Percentiles rank a stretch among this genome's conserved stretches.
Evolutionary conservation across 2,113 vertebrate species (phyloP).

Genomic region (Cinclus mexicanus): DNA sequence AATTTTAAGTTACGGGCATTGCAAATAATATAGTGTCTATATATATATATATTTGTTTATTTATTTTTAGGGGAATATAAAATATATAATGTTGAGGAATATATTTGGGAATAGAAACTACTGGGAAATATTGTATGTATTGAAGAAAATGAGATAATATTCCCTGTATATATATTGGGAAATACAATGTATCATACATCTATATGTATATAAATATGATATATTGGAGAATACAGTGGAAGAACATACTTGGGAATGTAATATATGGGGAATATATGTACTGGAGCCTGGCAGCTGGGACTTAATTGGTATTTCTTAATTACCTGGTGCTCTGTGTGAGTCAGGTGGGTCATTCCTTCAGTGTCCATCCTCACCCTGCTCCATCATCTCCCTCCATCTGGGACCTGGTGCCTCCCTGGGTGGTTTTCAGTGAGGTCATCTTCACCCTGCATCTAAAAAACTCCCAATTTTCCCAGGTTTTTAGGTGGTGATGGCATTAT

Average conservation of each 20-base stretch:
- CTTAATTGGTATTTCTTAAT: background rate
- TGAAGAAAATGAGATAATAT: background rate
- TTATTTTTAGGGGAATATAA: background rate
- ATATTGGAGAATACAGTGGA: background rate
- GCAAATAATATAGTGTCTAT: background rate
- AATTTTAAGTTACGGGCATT: background rate
- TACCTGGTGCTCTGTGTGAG: background rate
- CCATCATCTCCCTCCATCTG: rapidly evolving
- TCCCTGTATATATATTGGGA: no score
- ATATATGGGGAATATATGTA: background rate
- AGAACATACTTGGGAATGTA: background rate
- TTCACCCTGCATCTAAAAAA: rapidly evolving
- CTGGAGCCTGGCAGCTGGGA: background rate
- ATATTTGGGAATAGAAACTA: background rate
- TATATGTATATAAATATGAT: no score
- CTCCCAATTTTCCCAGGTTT: background rate
- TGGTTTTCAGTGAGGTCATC: background rate
- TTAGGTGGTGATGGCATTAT: rapidly evolving
- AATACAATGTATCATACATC: background rate
- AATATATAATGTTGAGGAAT: background rate
- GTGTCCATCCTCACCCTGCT: background rate
- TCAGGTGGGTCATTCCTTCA: background rate
- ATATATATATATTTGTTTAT: background rate
- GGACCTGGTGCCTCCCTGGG: background rate
- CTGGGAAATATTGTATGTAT: background rate